A percentile compares a stretch with the other conserved stretches of the same genome.
phyloP scores from a whole-genome alignment of 2,797 vertebrate genomes.

The Graptemys geographica region DNA sequence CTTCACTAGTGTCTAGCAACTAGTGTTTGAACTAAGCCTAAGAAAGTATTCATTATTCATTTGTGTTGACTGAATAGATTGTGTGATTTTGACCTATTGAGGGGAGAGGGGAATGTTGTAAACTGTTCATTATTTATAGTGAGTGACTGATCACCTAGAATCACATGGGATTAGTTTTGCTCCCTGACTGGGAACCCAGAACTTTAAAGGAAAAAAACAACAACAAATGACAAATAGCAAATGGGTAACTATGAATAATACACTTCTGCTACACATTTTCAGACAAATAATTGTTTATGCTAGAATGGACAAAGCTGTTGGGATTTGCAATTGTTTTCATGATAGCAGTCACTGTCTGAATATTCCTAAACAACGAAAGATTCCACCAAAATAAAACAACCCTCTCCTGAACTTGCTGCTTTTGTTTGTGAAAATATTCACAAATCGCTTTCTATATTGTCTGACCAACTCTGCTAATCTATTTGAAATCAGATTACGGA shows the following conservation, averaged over 20 bases:
- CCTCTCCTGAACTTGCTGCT: not conserved
- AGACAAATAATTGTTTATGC: not conserved
- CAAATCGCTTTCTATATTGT: not conserved
- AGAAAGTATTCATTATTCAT: not conserved
- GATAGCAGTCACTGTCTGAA: not conserved
- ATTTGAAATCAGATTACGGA: not conserved
- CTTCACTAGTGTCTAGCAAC: not conserved
- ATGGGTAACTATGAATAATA: not conserved
- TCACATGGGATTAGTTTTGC: not conserved
- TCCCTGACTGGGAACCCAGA: not conserved
- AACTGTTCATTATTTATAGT: not conserved
- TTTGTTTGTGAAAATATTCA: not conserved
- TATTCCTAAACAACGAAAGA: conserved; percentile 42
- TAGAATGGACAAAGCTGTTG: conserved; percentile 26
- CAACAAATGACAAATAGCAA: not conserved
- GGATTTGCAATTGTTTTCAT: not conserved
- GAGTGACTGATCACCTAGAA: not conserved
- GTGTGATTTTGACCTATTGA: not conserved
- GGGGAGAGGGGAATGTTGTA: not conserved
- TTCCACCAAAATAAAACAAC: not conserved
- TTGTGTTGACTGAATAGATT: not conserved
- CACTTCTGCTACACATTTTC: not conserved
- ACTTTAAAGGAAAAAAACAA: not conserved
- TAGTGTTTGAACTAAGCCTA: not conserved
- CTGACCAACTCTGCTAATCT: not conserved